These are phyloP conservation scores for Pegoplata infirma DNA, from an alignment of 2,888 invertebrate genomes.

Conservation along the genomic window DNA sequence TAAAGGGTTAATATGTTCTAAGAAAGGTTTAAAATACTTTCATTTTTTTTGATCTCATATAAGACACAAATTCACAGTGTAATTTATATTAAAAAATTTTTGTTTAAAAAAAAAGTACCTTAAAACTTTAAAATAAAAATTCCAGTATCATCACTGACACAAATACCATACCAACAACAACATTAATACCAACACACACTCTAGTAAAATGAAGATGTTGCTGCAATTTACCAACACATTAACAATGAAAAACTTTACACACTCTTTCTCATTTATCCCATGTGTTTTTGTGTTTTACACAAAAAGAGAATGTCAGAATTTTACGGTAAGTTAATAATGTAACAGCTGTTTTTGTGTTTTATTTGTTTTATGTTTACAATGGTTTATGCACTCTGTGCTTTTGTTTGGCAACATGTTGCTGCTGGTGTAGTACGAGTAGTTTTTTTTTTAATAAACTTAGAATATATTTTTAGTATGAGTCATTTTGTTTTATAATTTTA, in stretches of 20 bases:
- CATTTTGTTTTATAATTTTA: conserved; percentile 9
- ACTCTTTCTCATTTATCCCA: too few species aligned
- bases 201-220: not conserved
- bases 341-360: conserved; percentile 50
- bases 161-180: conserved; percentile 18
- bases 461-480: conserved; percentile 1
- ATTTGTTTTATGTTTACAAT: not conserved
- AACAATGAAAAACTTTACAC: not conserved
- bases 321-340: conserved; percentile 37
- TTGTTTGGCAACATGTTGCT: conserved; percentile 29
- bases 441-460: not conserved
- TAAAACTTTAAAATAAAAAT: too few species aligned
- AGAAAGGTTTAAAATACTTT: too few species aligned
- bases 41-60: too few species aligned
- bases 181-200: not conserved
- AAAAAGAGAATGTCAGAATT: not conserved
- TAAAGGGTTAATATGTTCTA: too few species aligned
- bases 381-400: not conserved
- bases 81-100: too few species aligned
- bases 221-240: not conserved
- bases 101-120: too few species aligned
- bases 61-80: too few species aligned
- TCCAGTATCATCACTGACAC: not conserved
- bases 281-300: conserved; percentile 9
- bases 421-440: not conserved